phyloP scores from a whole-genome alignment of 2,113 vertebrate species.

The Malaclemys terrapin region DNA sequence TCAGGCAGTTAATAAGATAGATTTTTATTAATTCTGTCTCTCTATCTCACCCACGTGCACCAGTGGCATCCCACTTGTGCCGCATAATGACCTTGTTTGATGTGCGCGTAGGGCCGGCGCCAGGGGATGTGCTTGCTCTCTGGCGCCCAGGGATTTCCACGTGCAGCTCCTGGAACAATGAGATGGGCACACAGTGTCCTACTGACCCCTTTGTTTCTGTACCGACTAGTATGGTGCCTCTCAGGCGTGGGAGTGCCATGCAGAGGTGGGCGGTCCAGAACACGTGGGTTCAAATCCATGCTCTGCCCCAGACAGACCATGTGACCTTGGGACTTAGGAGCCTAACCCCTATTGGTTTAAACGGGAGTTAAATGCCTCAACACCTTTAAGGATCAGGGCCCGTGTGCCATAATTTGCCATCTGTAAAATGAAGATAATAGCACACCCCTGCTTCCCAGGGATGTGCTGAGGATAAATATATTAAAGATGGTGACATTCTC shows the following conservation, averaged over 20 bases:
- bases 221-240: background rate
- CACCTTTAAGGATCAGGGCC: background rate
- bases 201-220: background rate
- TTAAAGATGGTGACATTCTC: background rate
- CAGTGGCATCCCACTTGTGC: background rate
- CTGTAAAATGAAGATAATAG: background rate
- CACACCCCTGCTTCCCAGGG: background rate
- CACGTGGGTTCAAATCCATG: background rate
- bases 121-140: background rate
- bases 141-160: background rate
- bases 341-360: background rate
- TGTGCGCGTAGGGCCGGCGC: background rate
- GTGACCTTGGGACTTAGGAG: background rate
- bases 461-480: background rate
- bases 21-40: slow-evolving; percentile 47
- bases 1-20: slow-evolving; percentile 58
- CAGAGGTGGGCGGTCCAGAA: background rate
- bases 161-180: background rate
- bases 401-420: background rate
- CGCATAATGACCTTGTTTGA: slow-evolving; percentile 52
- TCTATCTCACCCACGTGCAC: background rate
- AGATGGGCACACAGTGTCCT: background rate
- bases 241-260: background rate
- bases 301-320: background rate
- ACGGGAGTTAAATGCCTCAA: background rate